Evolutionary conservation across 2,888 invertebrate genomes (phyloP).

Genomic region (Drosophila phalerata): DNA sequence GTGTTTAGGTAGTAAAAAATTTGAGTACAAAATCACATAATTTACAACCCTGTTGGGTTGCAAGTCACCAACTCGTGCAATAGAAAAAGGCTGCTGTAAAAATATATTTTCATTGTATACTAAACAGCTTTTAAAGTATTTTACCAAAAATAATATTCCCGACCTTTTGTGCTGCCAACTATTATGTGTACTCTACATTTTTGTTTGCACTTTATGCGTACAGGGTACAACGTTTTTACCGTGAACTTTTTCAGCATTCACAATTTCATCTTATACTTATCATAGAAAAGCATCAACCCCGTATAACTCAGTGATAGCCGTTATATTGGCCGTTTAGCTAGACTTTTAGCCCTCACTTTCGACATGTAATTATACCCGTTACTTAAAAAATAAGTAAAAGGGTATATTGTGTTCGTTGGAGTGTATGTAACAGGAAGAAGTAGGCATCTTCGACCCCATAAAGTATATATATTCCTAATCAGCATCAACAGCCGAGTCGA

Average conservation of each 20-base stretch:
- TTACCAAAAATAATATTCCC: too few species aligned
- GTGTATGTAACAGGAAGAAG: too few species aligned
- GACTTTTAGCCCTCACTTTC: neutral
- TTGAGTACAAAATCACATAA: conserved; percentile 41
- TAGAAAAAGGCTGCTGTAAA: conserved; percentile 27
- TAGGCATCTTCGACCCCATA: too few species aligned
- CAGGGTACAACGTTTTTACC: conserved; percentile 18
- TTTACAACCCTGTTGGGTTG: conserved; percentile 32
- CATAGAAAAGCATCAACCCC: neutral
- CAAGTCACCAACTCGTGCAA: conserved; percentile 1
- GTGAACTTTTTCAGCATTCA: conserved; percentile 1
- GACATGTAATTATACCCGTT: neutral
- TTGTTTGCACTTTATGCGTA: accelerated
- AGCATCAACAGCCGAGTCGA: too few species aligned
- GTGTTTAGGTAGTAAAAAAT: conserved; percentile 35
- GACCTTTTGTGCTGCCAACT: neutral
- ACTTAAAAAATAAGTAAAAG: too few species aligned
- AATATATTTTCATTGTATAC: conserved; percentile 34
- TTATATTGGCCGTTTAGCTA: neutral
- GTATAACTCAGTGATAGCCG: conserved; percentile 2
- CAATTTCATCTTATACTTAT: conserved; percentile 4
- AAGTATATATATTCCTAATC: too few species aligned
- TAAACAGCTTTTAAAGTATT: neutral
- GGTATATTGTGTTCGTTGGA: too few species aligned
- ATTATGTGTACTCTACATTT: neutral